These are phyloP conservation scores for Theonella swinhoei DNA, from an alignment of 37 sponge, comb jelly and placozoan genomes.

Conservation along the genomic window DNA sequence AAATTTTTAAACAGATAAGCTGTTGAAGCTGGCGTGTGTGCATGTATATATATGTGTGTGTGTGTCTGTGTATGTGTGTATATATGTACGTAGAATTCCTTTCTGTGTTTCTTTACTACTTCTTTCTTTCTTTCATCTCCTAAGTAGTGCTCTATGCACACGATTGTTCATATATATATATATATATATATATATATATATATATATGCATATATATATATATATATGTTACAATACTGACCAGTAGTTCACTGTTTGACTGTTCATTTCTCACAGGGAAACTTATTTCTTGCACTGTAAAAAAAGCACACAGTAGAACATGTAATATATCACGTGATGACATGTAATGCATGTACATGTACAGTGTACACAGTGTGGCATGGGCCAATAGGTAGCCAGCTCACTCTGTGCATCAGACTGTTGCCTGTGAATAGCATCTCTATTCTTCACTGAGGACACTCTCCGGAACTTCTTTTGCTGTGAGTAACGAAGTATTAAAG, in stretches of 20 bases:
- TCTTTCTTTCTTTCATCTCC: no score
- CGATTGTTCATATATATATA: neutral
- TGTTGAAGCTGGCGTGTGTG: no score
- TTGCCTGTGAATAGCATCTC: constrained; percentile 38
- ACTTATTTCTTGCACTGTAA: neutral
- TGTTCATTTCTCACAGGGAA: neutral
- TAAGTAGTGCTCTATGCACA: no score
- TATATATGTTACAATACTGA: neutral
- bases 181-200: no score
- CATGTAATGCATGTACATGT: neutral
- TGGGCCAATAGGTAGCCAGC: no score
- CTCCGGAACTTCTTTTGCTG: constrained; percentile 47
- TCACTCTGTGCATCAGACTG: constrained; percentile 48
- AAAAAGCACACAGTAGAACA: neutral
- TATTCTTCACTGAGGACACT: constrained; percentile 66
- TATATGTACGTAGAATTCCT: no score
- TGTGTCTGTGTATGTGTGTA: no score
- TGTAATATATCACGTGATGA: neutral
- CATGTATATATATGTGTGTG: no score
- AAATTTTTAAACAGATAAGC: no score
- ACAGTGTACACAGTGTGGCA: neutral
- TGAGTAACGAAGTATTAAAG: no score
- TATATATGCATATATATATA: neutral
- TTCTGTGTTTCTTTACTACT: no score
- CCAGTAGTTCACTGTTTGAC: neutral